Conservation (phyloP, 2,797 vertebrate species). For the Cyclura pinguis region DNA sequence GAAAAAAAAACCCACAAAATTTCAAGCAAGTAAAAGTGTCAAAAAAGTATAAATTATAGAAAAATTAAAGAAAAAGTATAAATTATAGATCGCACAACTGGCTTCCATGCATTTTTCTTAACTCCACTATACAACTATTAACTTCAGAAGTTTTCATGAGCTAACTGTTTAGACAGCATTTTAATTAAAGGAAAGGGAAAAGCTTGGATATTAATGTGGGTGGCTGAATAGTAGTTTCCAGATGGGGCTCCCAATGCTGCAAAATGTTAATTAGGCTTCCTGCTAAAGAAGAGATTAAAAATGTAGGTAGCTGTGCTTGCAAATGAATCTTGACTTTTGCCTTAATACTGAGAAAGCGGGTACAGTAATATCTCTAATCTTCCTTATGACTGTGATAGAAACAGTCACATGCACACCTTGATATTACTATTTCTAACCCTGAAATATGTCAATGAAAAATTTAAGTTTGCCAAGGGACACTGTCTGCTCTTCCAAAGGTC, state of each 20-base stretch:
- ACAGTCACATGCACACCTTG: accelerated
- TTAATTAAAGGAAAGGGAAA: slow-evolving; percentile 72
- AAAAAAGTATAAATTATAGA: slow-evolving; percentile 38
- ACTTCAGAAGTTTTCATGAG: slow-evolving; percentile 62
- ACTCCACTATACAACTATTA: slow-evolving; percentile 57
- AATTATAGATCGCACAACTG: slow-evolving; percentile 45
- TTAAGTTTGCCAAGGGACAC: accelerated
- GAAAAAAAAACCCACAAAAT: slow-evolving; percentile 48
- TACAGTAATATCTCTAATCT: slow-evolving; percentile 15
- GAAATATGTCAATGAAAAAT: not conserved
- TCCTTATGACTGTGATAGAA: not conserved
- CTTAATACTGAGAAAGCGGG: slow-evolving; percentile 36
- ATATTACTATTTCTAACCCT: slow-evolving; percentile 5
- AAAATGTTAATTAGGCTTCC: slow-evolving; percentile 73
- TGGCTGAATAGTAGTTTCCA: slow-evolving; percentile 65
- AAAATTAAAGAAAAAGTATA: slow-evolving; percentile 49
- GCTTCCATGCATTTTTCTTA: slow-evolving; percentile 50
- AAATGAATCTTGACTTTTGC: slow-evolving; percentile 43
- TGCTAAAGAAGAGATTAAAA: slow-evolving; percentile 48
- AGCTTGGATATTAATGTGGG: slow-evolving; percentile 62
- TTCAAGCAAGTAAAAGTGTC: slow-evolving; percentile 31
- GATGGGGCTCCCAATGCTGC: slow-evolving; percentile 60
- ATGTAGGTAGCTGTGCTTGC: slow-evolving; percentile 58
- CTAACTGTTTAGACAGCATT: slow-evolving; percentile 64
- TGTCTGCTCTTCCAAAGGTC: not conserved